These are phyloP conservation scores for Vulpes ferrilata DNA, from an alignment of 2,113 vertebrate species.

Conservation along the genomic window DNA sequence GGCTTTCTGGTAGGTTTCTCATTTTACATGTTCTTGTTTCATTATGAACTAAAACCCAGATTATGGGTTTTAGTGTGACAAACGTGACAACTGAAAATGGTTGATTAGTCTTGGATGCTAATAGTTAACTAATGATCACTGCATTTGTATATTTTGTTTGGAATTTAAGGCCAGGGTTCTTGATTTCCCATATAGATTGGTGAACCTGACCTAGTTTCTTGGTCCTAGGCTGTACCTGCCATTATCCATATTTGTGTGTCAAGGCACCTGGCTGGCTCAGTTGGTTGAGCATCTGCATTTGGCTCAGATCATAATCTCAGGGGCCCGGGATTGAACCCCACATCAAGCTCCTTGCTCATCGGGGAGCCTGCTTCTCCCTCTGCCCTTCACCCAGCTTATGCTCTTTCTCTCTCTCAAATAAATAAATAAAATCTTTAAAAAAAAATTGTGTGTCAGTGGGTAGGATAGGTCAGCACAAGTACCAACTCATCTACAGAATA, in stretches of 20 bases:
- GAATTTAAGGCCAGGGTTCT: neutral
- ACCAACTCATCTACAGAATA: neutral
- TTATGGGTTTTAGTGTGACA: neutral
- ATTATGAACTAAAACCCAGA: neutral
- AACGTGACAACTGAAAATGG: neutral
- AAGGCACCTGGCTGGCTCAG: too few species aligned
- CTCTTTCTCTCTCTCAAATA: too few species aligned
- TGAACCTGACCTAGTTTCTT: neutral
- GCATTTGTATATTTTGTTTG: neutral
- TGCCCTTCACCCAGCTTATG: too few species aligned
- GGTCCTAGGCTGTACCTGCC: neutral
- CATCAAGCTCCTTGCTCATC: too few species aligned
- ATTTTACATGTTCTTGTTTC: neutral
- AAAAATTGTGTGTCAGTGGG: neutral
- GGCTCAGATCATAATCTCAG: too few species aligned
- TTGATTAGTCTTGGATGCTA: neutral
- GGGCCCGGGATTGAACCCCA: too few species aligned
- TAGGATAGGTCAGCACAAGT: neutral
- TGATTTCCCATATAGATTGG: neutral
- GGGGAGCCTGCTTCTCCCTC: too few species aligned
- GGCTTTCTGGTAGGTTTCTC: neutral
- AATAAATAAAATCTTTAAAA: too few species aligned
- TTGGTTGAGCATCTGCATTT: too few species aligned
- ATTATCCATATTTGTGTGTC: neutral
- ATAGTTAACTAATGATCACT: neutral